These are phyloP conservation scores for Cichlasoma orientale DNA, from an alignment of 2,797 vertebrate genomes.

Conservation along the genomic window DNA sequence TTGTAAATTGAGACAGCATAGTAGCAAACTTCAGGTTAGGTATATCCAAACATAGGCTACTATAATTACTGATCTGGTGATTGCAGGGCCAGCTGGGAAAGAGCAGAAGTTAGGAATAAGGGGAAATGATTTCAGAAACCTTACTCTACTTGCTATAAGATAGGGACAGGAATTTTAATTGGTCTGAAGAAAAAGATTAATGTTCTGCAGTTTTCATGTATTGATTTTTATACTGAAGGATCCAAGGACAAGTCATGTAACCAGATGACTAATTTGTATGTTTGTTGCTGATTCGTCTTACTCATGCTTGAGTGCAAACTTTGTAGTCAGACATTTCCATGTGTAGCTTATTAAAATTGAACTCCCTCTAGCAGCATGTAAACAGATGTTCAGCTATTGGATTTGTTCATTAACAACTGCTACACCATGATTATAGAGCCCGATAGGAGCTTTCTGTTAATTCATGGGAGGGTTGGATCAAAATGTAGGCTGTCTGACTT, in stretches of 20 bases:
- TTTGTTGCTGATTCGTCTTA: conserved; percentile 12
- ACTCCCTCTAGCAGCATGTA: conserved; percentile 12
- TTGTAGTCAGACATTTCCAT: conserved; percentile 23
- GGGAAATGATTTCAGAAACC: conserved; percentile 25
- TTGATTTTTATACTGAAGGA: conserved; percentile 42
- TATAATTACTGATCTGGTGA: conserved; percentile 40
- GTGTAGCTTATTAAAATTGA: conserved; percentile 39
- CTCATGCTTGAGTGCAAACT: conserved; percentile 14
- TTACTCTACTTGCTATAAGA: not conserved
- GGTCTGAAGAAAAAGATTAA: conserved; percentile 28
- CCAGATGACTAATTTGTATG: conserved; percentile 23
- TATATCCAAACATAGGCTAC: conserved; percentile 37
- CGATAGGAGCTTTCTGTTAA: conserved; percentile 22
- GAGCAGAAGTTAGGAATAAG: not conserved
- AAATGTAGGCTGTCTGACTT: conserved; percentile 52
- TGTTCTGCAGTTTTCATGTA: conserved; percentile 20
- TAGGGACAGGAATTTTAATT: not conserved
- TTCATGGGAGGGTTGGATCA: conserved; percentile 42
- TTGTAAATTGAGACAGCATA: conserved; percentile 7
- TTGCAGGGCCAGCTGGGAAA: conserved; percentile 8
- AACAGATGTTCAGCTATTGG: conserved; percentile 44
- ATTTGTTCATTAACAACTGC: conserved; percentile 41
- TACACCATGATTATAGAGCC: conserved; percentile 5
- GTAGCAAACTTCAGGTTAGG: conserved; percentile 16
- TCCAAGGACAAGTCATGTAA: conserved; percentile 13